A percentile compares a stretch with the other conserved stretches of the same genome.
Evolutionary conservation across 2,113 vertebrate genomes (phyloP).

Genomic region (Mus pahari): DNA sequence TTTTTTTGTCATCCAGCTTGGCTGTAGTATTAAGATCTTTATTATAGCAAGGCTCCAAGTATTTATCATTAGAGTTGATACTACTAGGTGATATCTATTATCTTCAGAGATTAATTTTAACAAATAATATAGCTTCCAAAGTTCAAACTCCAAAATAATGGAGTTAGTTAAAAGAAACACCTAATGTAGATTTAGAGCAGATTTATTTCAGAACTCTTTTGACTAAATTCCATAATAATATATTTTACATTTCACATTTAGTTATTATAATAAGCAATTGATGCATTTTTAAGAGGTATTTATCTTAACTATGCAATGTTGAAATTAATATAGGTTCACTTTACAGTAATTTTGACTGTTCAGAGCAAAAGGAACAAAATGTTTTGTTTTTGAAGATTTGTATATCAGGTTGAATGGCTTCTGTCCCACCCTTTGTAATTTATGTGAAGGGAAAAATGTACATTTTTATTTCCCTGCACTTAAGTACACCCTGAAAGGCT

Average conservation of each 20-base stretch:
- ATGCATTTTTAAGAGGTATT: constrained; percentile 45
- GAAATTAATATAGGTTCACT: constrained; percentile 65
- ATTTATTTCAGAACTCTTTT: constrained; percentile 45
- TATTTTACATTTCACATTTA: constrained; percentile 16
- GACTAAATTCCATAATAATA: not conserved
- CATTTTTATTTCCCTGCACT: constrained; percentile 51
- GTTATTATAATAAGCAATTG: not conserved
- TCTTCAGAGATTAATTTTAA: constrained; percentile 17
- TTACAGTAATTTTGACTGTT: constrained; percentile 65
- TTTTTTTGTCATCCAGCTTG: not conserved
- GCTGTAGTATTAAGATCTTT: constrained; percentile 14
- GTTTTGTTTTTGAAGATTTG: constrained; percentile 67
- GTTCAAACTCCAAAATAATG: constrained; percentile 32
- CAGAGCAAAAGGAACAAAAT: constrained; percentile 73
- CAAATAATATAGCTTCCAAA: not conserved
- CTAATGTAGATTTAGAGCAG: not conserved
- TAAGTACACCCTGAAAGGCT: not conserved
- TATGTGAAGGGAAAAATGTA: not conserved
- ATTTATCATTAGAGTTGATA: constrained; percentile 1
- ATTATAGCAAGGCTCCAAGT: not conserved
- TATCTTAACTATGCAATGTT: constrained; percentile 65
- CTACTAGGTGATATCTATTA: constrained; percentile 27
- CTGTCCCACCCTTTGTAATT: constrained; percentile 39
- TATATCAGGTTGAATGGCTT: constrained; percentile 69
- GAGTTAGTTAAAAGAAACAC: not conserved